Evolutionary conservation across 2,888 invertebrate species (phyloP).

Genomic region (Teinopalpus imperialis): DNA sequence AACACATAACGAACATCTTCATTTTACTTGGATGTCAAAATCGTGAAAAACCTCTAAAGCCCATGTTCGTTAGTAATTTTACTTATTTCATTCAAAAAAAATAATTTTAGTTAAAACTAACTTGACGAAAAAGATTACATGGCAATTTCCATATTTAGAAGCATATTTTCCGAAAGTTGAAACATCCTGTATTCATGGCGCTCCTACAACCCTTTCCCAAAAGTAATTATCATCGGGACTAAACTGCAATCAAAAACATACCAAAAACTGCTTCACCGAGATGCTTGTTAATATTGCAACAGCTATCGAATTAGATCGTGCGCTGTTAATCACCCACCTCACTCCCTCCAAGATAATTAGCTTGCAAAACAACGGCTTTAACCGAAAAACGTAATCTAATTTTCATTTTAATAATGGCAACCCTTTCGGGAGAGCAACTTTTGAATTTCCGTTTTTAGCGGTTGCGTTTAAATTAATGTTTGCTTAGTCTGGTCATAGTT

Average conservation of each 20-base stretch:
- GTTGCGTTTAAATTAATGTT: conserved; percentile 39
- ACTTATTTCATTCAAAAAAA: too few species aligned
- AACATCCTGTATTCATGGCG: conserved; percentile 43
- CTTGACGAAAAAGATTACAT: too few species aligned
- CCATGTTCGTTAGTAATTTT: too few species aligned
- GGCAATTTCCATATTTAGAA: too few species aligned
- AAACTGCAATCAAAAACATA: conserved; percentile 78
- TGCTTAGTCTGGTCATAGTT: conserved; percentile 32
- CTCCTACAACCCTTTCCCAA: conserved; percentile 67
- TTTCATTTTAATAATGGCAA: conserved; percentile 73
- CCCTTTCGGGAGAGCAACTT: conserved; percentile 51
- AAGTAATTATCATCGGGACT: conserved; percentile 76
- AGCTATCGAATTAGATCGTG: conserved; percentile 71
- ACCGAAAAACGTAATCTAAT: conserved; percentile 73
- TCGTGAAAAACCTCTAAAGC: too few species aligned
- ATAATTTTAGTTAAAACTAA: too few species aligned
- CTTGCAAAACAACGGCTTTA: conserved; percentile 60
- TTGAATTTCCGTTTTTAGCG: conserved; percentile 48
- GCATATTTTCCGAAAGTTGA: conserved; percentile 10
- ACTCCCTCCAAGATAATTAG: conserved; percentile 61
- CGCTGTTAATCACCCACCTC: conserved; percentile 50
- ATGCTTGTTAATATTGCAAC: conserved; percentile 70
- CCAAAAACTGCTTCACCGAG: conserved; percentile 71
- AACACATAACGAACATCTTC: too few species aligned
- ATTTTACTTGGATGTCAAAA: too few species aligned